Base-by-base conservation (phyloP, 2,888 invertebrate genomes). In the Drosophila pseudotalamancana region DNA sequence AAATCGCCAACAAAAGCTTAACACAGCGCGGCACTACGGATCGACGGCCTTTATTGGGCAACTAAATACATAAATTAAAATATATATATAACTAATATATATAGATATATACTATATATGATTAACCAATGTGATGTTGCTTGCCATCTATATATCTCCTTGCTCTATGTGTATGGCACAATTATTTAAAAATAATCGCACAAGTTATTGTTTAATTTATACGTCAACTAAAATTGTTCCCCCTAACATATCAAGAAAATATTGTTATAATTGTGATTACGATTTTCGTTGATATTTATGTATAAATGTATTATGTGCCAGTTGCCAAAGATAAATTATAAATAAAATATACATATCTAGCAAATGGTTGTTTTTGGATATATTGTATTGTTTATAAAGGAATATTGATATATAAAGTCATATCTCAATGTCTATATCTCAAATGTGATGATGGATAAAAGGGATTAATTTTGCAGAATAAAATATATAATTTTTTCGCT, bases 1-100 rank as follows among this genome's bases (percentile, higher is more conserved):
- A 61, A 71, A 60, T 57, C 19, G 65, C 64, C 23, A 59, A 25
- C 55, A 27, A 62, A 80, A 81, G 81, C 57, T 71, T 69, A 45
- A 73, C 62, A 35, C 62, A 69, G 54, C 62, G 85, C 37, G 64
- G 68, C 37, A 63, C 32, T 27, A 49, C 65, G 78, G 85, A 81
- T 69, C 81, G 82, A 31, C 78, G 82, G 85, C 81, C 81, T 69
- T 46, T 81, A 69, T 87, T 87, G 87, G 87, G 85, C 82, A 81
- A 69, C 59, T 77, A 66, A 84, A 57, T 32, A 46, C 19, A 43
- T 29, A 29, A 19, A 42, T 45, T 34, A 8, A 42, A 8, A 34
- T 40, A 60, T 12, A 46, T 8, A 55, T 23, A 46, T 12, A 57
- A n/a, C n/a, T 31, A 51, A 31, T 19, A 66, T 60, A 62, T 12